Percentiles rank a stretch among this genome's conserved stretches.
Evolutionary conservation across 2,888 invertebrate genomes (phyloP).

Genomic region (Epiblema foenella): DNA sequence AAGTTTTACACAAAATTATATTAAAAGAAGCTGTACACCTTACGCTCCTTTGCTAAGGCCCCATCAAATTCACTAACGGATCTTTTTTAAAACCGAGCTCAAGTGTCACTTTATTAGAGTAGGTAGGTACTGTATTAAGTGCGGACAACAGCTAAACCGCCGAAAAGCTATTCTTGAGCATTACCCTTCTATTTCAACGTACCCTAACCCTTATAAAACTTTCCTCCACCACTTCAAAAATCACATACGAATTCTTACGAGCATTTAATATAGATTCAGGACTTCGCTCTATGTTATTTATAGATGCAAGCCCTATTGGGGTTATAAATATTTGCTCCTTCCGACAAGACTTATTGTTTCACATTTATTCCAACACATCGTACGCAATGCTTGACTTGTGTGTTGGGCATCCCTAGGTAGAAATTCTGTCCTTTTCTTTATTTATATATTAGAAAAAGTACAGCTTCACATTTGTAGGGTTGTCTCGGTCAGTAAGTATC

Average conservation of each 20-base stretch:
- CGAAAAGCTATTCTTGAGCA: too few relatives aligned
- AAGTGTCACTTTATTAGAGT: too few relatives aligned
- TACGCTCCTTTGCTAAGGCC: too few relatives aligned
- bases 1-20: too few relatives aligned
- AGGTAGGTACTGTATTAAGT: too few relatives aligned
- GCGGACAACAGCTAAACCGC: too few relatives aligned
- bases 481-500: neutral
- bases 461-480: neutral
- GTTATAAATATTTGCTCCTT: conserved; percentile 41
- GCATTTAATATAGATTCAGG: conserved; percentile 25
- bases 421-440: conserved; percentile 15
- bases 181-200: too few relatives aligned
- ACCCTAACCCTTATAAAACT: neutral
- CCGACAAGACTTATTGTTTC: conserved; percentile 41
- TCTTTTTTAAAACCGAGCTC: too few relatives aligned
- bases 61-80: too few relatives aligned
- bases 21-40: too few relatives aligned
- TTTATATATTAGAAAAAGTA: conserved; percentile 3
- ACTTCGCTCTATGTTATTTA: conserved; percentile 18
- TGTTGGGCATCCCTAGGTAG: conserved; percentile 9
- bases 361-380: conserved; percentile 35
- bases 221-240: conserved; percentile 14
- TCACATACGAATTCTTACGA: conserved; percentile 16
- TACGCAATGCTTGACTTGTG: neutral
- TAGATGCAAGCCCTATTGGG: conserved; percentile 31